Conservation (phyloP, 2,888 invertebrate species). For the Oscheius sp. region DNA sequence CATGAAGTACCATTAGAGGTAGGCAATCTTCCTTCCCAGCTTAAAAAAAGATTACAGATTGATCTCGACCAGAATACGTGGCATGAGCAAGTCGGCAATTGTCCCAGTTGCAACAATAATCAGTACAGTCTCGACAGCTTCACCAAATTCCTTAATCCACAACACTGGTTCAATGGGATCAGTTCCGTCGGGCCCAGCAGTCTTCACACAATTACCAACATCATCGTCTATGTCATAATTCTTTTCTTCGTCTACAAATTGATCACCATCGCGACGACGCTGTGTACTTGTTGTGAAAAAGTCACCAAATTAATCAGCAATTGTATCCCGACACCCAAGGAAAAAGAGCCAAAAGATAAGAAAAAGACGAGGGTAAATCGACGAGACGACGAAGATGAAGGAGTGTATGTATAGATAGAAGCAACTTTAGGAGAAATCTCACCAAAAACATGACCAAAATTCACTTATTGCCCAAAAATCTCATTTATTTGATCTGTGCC, state of each 20-base stretch:
- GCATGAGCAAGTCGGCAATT: slow-evolving; percentile 58
- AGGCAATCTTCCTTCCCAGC: not conserved
- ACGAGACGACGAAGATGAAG: slow-evolving; percentile 8
- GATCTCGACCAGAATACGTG: slow-evolving; percentile 58
- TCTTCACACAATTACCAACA: not conserved
- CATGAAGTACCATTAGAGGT: slow-evolving; percentile 59
- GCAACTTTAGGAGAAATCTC: not conserved
- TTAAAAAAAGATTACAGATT: slow-evolving; percentile 41
- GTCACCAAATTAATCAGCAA: not conserved
- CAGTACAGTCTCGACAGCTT: slow-evolving; percentile 40
- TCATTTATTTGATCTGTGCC: slow-evolving; percentile 8
- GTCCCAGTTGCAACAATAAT: slow-evolving; percentile 66
- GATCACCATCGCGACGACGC: slow-evolving; percentile 1
- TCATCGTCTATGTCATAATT: slow-evolving; percentile 17
- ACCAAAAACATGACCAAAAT: slow-evolving; percentile 26
- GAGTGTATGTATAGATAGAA: slow-evolving; percentile 16
- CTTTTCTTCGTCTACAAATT: slow-evolving; percentile 25
- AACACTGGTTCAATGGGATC: slow-evolving; percentile 21
- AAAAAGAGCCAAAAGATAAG: slow-evolving; percentile 11
- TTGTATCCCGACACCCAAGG: not conserved
- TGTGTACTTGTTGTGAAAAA: not conserved
- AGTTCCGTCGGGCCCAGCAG: slow-evolving; percentile 44
- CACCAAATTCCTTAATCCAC: not conserved
- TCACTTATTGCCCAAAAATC: slow-evolving; percentile 7
- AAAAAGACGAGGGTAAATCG: not conserved